A percentile compares a stretch with the other conserved stretches of the same genome.
Evolutionary conservation across 1,140 invertebrate genomes (phyloP).

Genomic region (Brachionus koreanus): DNA sequence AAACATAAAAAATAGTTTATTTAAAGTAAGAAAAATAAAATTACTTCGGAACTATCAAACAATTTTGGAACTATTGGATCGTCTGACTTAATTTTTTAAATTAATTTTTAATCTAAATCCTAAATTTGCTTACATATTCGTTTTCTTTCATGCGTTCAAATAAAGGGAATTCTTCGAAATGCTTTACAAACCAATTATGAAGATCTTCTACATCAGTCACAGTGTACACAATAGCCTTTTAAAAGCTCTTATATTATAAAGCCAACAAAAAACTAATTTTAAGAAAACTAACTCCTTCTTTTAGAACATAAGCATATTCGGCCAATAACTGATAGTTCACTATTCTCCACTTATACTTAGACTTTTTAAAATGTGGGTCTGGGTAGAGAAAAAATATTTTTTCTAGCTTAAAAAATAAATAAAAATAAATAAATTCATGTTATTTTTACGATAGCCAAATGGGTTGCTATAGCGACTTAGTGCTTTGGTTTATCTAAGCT

Average conservation of each 20-base stretch:
- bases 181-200: conserved; percentile 91
- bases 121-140: conserved; percentile 23
- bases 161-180: conserved; percentile 84
- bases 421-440: neutral
- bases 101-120: neutral
- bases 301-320: conserved; percentile 92
- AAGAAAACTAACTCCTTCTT: conserved; percentile 67
- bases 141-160: conserved; percentile 68
- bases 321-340: conserved; percentile 85
- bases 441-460: neutral
- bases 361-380: conserved; percentile 98
- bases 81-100: neutral
- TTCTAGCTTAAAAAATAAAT: conserved; percentile 70
- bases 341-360: conserved; percentile 99
- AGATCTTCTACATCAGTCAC: conserved; percentile 96
- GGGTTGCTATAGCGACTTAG: neutral
- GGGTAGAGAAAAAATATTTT: conserved; percentile 99
- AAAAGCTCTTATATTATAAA: conserved; percentile 46
- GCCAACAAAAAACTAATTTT: neutral
- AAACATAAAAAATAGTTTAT: neutral
- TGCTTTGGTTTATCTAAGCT: neutral
- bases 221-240: conserved; percentile 85
- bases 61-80: conserved; percentile 13
- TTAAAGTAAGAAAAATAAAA: neutral
- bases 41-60: conserved; percentile 32